Evolutionary conservation across 2,797 vertebrate genomes (phyloP).

Genomic region (Rhynchonycteris naso): DNA sequence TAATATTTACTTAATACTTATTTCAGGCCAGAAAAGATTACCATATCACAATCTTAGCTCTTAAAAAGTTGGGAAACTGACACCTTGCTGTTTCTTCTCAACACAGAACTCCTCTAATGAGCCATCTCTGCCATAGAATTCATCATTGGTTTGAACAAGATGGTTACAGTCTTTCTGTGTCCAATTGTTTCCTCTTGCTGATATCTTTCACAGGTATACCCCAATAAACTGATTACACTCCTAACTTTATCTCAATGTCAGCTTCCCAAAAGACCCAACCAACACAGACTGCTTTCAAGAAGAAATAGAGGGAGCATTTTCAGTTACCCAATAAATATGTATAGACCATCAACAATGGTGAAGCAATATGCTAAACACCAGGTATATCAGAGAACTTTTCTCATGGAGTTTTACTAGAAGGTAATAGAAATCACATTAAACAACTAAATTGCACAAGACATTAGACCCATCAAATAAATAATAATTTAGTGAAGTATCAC

Average conservation of each 20-base stretch:
- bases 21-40: background rate
- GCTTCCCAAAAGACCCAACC: background rate
- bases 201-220: background rate
- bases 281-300: background rate
- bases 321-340: background rate
- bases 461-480: background rate
- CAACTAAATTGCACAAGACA: constrained; percentile 4
- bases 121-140: background rate
- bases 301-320: background rate
- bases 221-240: background rate
- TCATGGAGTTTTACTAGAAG: background rate
- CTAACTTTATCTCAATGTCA: background rate
- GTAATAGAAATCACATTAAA: background rate
- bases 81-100: background rate
- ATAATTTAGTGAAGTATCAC: background rate
- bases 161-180: background rate
- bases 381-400: background rate
- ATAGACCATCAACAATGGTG: background rate
- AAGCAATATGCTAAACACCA: background rate
- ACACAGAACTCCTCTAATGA: background rate
- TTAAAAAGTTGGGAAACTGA: background rate
- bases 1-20: background rate
- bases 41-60: background rate
- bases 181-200: background rate
- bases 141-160: background rate